These are phyloP conservation scores for Callosobruchus maculatus DNA, from an alignment of 2,888 invertebrate genomes.

Conservation along the genomic window DNA sequence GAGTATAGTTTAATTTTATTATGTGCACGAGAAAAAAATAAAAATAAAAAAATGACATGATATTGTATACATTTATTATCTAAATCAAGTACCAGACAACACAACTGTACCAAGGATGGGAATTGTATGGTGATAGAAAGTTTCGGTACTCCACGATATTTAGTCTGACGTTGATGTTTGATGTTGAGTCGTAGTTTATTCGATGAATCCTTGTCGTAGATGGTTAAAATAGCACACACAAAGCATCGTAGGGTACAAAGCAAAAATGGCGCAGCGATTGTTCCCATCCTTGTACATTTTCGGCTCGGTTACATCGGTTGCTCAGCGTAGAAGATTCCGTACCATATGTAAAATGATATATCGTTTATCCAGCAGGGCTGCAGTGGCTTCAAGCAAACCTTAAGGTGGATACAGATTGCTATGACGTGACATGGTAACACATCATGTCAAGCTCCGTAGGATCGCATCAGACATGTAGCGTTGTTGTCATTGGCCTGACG, in stretches of 20 bases:
- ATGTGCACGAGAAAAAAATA: constrained; percentile 44
- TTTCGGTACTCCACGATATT: neutral
- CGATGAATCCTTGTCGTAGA: neutral
- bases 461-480: too few relatives aligned
- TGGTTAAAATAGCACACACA: neutral
- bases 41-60: constrained; percentile 31
- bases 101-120: neutral
- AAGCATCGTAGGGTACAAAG: neutral
- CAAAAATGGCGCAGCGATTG: neutral
- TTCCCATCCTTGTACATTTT: neutral
- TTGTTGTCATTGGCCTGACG: too few relatives aligned
- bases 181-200: neutral
- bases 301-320: neutral
- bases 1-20: constrained; percentile 34
- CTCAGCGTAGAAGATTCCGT: neutral
- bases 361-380: neutral
- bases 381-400: too few relatives aligned
- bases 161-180: neutral
- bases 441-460: too few relatives aligned
- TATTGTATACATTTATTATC: constrained; percentile 10
- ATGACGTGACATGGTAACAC: too few relatives aligned
- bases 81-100: constrained; percentile 2
- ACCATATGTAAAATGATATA: too few relatives aligned
- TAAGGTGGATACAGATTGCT: too few relatives aligned
- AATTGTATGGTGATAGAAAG: neutral